Base-by-base conservation (phyloP, 2,113 vertebrate genomes). In the Micromys minutus region DNA sequence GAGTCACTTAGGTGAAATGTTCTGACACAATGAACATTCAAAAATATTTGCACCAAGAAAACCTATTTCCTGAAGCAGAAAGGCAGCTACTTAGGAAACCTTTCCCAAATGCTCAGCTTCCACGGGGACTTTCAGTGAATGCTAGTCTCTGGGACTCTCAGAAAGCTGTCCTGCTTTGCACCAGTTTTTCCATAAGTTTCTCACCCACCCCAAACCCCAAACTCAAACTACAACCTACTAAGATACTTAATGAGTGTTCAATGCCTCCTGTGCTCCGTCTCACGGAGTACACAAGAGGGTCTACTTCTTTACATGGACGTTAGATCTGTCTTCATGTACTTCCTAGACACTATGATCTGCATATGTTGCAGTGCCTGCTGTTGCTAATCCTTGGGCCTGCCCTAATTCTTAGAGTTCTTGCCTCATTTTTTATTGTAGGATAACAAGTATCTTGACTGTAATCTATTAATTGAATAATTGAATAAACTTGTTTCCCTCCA, bases 381-480 rank as follows among this genome's bases (percentile, higher is more conserved):
- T 96, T 98, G 92, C 84, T 98, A 98, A 98, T 98, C 97, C 96
- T 92, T 72, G 34, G 80, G 98, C 97, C 98, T 98, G 97, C 95
- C 98, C 98, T 98, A 98, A 98, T 98, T 98, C 97, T 98, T 96
- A 16, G 96, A 98, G 98, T 97, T 98, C 91, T 98, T 97, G 97
- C 97, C 97, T 95, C 98, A 97, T 98, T 98, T 99, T 98, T 97
- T 97, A 95, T 98, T 98, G 98, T 95, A 97, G 99, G 99, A 99
- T 99, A 99, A 99, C 98, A 98, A 99, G 98, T 99, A 99, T 99
- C 99, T 99, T 98, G 99, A 98, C 98, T 98, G 98, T 99, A 99
- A 99, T 99, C 99, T 98, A 99, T 99, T 99, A 99, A 99, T 99
- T 99, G 99, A 99, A 99, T 99, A 99, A 99, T 99, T 99, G 99